Conservation (phyloP, 1,140 invertebrate genomes). For the Sarcophaga peregrina region DNA sequence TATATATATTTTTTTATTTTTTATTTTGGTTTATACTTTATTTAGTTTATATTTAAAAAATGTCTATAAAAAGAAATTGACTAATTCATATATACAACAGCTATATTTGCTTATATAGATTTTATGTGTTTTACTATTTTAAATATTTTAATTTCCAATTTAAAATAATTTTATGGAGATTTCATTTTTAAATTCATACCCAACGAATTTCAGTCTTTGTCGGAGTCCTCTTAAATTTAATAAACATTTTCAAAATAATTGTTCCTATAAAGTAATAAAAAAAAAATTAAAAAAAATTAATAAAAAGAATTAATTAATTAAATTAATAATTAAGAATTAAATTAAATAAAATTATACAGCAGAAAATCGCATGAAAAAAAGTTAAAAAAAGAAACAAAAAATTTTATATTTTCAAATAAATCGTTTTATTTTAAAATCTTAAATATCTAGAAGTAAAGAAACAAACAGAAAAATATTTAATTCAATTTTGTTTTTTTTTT, state of each 20-base stretch:
- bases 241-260: not conserved
- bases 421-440: slow-evolving; percentile 19
- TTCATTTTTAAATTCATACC: slow-evolving; percentile 35
- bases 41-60: slow-evolving; percentile 46
- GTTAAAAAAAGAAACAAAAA: not conserved
- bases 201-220: slow-evolving; percentile 39
- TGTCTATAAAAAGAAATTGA: slow-evolving; percentile 43
- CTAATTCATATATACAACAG: slow-evolving; percentile 50
- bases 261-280: not conserved
- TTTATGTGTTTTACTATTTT: not conserved
- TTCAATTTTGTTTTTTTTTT: slow-evolving; percentile 33
- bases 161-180: not conserved
- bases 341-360: not conserved
- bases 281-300: not conserved
- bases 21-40: slow-evolving; percentile 46
- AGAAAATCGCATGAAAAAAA: not conserved
- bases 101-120: not conserved
- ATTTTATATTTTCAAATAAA: not conserved
- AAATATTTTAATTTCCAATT: not conserved
- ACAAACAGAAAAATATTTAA: slow-evolving; percentile 46
- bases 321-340: not conserved
- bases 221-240: not conserved
- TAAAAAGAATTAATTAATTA: not conserved
- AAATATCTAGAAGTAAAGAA: not conserved
- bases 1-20: not conserved